Evolutionary conservation across 2,888 invertebrate species (phyloP).

Genomic region (Chirona hameri): DNA sequence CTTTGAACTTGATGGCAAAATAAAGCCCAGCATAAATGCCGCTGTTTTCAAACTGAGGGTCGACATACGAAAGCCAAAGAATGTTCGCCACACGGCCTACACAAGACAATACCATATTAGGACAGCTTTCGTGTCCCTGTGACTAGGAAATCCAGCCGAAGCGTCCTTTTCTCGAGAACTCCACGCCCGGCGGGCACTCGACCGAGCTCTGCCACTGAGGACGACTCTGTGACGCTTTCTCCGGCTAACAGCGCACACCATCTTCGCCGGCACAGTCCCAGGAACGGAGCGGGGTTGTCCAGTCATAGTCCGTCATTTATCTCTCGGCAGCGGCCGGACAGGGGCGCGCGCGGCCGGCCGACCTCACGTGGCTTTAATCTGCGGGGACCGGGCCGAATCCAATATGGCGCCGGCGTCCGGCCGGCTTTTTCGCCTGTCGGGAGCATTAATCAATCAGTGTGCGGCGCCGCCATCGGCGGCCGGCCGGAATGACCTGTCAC

Average conservation of each 20-base stretch:
- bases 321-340: neutral
- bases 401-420: constrained; percentile 3
- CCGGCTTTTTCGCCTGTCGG: constrained; percentile 12
- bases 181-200: no score
- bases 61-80: no score
- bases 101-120: no score
- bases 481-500: constrained; percentile 2
- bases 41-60: no score
- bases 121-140: no score
- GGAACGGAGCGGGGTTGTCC: neutral
- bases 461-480: neutral
- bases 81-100: no score
- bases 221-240: no score
- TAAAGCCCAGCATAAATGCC: no score
- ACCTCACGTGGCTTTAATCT: constrained; percentile 27
- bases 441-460: constrained; percentile 24
- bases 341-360: constrained; percentile 8
- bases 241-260: neutral
- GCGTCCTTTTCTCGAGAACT: no score
- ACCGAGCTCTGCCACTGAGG: no score
- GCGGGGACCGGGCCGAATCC: neutral
- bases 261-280: neutral
- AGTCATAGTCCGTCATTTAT: constrained; percentile 7
- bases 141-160: no score
- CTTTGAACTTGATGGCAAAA: no score